Evolutionary conservation across 2,888 invertebrate genomes (phyloP), one percentile per base, ranked within the genome.

Genomic region (Monochamus alternatus): DNA sequence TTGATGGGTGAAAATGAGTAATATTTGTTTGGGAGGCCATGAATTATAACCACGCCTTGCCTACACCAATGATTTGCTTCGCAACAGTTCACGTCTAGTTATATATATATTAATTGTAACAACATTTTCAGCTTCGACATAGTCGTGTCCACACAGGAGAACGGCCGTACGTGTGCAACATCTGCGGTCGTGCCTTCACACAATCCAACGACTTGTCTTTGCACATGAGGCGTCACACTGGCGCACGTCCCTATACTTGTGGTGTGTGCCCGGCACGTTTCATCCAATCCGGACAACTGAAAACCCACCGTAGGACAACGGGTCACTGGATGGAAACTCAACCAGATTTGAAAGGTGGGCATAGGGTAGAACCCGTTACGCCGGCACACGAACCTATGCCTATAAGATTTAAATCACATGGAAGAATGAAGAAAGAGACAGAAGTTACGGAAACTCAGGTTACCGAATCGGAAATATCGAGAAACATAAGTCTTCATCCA

Each of bases 171-270:
- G 89, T 89, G 1, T 89, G 89, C 80, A 89, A 87, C 75, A 85
- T 89, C 58, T 89, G 89, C 77, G 87, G 88, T 12, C 84, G 89
- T 14, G 89, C 88, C 2, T 94, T 94, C 86, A 93, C 94, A 0
- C 94, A 94, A 86, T 94, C 94, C 68, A 94, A 94, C 86, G 94
- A 94, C 84, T 88, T 94, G 66, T 93, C 93, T 0, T 85, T 94
- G 14, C 94, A 94, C 85, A 92, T 94, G 82, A 90, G 94, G 0
- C 89, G 94, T 0, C 94, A 94, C 84, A 94, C 94, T 0, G 94
- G 94, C 1, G 92, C 93, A 75, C 90, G 93, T 51, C 93, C 93
- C 0, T 93, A 93, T 84, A 92, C 88, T 1, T 94, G 94, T 81
- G 93, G 92, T 43, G 89, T 93, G 2, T 94, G 94, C 83, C 92